Conservation (phyloP, 2,888 invertebrate genomes). For the Chymomyza fuscimana region DNA sequence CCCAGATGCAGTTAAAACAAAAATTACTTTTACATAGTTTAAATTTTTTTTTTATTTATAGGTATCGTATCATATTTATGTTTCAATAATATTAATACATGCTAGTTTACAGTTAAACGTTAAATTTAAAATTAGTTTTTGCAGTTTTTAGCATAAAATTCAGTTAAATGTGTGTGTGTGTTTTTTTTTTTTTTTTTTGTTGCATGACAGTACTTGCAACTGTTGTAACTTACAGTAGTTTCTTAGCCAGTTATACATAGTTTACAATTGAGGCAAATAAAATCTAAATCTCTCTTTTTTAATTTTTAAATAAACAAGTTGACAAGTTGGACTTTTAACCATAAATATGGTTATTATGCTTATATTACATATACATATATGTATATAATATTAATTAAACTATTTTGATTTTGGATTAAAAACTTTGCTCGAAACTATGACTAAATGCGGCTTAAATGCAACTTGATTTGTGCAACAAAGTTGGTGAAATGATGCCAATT, state of each 20-base stretch:
- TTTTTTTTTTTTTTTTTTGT: background rate
- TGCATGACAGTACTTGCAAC: background rate
- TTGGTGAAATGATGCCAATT: background rate
- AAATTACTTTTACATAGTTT: slow-evolving; percentile 24
- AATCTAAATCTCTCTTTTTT: background rate
- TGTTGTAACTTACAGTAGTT: background rate
- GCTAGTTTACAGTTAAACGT: background rate
- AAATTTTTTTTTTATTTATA: background rate
- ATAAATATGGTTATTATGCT: background rate
- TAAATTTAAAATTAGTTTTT: background rate
- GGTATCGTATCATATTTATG: slow-evolving; percentile 3
- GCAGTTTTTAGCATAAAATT: slow-evolving; percentile 5
- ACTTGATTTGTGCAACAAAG: background rate
- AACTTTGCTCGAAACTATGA: background rate
- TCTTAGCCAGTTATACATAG: background rate
- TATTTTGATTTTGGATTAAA: slow-evolving; percentile 6
- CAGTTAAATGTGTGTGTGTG: background rate
- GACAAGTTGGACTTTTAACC: background rate
- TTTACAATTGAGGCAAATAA: background rate
- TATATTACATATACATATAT: background rate
- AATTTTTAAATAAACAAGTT: background rate
- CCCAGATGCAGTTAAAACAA: slow-evolving; percentile 50
- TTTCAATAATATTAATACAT: background rate
- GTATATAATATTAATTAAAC: background rate
- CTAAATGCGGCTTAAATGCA: background rate